Base-by-base conservation (phyloP, 2,113 vertebrate genomes). In the Syrmaticus mikado region DNA sequence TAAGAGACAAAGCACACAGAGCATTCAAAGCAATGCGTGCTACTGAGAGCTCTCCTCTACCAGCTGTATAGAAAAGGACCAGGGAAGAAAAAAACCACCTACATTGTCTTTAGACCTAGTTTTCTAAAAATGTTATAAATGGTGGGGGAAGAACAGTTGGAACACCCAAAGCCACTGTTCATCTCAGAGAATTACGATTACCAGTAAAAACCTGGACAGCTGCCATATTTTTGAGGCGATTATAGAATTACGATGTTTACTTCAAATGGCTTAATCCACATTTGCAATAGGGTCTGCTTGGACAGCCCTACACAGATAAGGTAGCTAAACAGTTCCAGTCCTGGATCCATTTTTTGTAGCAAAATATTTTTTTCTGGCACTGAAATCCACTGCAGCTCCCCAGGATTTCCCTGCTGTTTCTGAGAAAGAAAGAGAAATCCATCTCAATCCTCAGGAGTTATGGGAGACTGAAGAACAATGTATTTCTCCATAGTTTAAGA, bases 361-460 rank as follows among this genome's bases (percentile, higher is more conserved):
- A 22, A 36, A 70, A 72, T 87, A 75, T 52, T 88, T 25, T 64
- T 5, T 75, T 82, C 74, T 88, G 70, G 73, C 87, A 90, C 21
- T 40, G 65, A 85, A 87, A 83, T 64, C 58, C 65, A 52, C 9
- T 52, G 43, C 36, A 82, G 83, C 34, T 74, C 65, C 22, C 38
- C 57, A 57, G 57, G 27, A 78, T 62, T 88, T 80, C 62, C 55
- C 74, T 64, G 68, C 20, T 10, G 66, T 73, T 93, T 88, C 90
- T 62, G 52, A 91, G 79, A 84, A 55, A 80, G 68, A 61, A 85
- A 87, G 64, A 68, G 87, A 90, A 95, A 95, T 84, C 85, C 58
- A 91, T 75, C 83, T 90, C 77, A 53, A 77, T 81, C 40, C 73
- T 79, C 76, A 10, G 65, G 77, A 95, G 73, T 84, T 90, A 91